Evolutionary conservation across 2,888 invertebrate species (phyloP).

Genomic region (Abscondita cerata): DNA sequence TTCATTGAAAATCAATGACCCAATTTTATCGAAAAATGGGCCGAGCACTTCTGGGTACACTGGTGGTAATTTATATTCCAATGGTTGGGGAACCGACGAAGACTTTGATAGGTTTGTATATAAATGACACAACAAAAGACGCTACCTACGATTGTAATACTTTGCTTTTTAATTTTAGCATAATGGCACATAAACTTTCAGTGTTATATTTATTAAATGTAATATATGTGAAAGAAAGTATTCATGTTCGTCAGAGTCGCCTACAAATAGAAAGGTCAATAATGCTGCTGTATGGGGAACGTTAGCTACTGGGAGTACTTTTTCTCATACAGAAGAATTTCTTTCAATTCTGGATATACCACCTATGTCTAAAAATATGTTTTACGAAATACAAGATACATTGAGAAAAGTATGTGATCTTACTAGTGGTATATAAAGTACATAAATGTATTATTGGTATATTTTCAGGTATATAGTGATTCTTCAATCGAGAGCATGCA

Average conservation of each 20-base stretch:
- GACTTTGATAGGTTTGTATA: too few species aligned
- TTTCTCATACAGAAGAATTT: conserved; percentile 1
- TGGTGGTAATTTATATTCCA: too few species aligned
- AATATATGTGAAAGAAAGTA: conserved; percentile 11
- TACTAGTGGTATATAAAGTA: background rate
- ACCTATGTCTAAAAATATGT: background rate
- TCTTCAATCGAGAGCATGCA: too few species aligned
- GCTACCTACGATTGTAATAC: too few species aligned
- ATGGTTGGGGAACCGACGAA: too few species aligned
- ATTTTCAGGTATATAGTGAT: background rate
- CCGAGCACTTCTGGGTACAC: too few species aligned
- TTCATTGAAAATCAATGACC: too few species aligned
- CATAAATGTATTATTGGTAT: background rate
- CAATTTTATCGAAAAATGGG: too few species aligned
- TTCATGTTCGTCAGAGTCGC: too few species aligned
- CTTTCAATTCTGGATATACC: conserved; percentile 9
- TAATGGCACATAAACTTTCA: too few species aligned
- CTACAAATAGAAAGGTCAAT: background rate
- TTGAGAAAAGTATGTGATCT: background rate
- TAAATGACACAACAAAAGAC: too few species aligned
- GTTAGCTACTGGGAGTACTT: conserved; percentile 3
- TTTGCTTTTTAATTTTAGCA: too few species aligned
- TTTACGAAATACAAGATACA: conserved; percentile 9
- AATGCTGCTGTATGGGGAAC: conserved; percentile 11
- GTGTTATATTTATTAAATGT: background rate